Percentiles rank a stretch among this genome's conserved stretches.
Conservation (phyloP, 2,113 vertebrate species). For the Sporophila hypoxantha region DNA sequence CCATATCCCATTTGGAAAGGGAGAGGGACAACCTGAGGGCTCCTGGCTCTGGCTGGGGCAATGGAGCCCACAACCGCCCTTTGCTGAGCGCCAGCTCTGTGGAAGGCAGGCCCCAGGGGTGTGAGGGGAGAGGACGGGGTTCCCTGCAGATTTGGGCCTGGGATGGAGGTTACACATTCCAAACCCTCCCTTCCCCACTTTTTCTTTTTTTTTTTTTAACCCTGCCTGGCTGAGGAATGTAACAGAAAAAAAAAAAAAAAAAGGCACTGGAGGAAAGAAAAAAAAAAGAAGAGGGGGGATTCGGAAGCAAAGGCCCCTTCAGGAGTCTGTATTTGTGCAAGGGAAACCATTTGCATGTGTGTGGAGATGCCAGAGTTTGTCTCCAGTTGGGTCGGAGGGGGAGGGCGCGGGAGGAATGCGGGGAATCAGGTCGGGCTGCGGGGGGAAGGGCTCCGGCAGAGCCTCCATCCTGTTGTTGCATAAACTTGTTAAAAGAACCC, state of each 20-base stretch:
- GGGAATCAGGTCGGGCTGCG: slow-evolving; percentile 78
- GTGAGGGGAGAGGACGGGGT: background rate
- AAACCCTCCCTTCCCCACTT: slow-evolving; percentile 30
- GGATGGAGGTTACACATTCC: slow-evolving; percentile 54
- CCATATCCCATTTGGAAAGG: background rate
- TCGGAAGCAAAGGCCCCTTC: slow-evolving; percentile 63
- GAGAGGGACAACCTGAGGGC: background rate
- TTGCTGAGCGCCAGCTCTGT: background rate
- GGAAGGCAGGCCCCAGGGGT: background rate
- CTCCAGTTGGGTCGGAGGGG: slow-evolving; percentile 64
- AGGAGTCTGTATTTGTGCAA: slow-evolving; percentile 61
- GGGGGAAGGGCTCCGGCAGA: slow-evolving; percentile 67
- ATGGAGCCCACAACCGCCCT: background rate
- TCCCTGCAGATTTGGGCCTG: slow-evolving; percentile 18
- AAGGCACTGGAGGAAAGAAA: background rate
- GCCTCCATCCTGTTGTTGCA: slow-evolving; percentile 68
- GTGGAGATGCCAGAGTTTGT: slow-evolving; percentile 77
- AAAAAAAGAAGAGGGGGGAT: slow-evolving; percentile 1
- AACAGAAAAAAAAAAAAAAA: background rate
- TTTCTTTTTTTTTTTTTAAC: background rate
- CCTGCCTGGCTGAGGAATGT: slow-evolving; percentile 27
- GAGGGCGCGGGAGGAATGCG: slow-evolving; percentile 81
- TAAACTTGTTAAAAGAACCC: slow-evolving; percentile 71
- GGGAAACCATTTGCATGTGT: slow-evolving; percentile 65
- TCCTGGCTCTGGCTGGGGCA: background rate